Evolutionary conservation across 92 coral and sea anemone species (phyloP).

Genomic region (Parazoanthus darwini): DNA sequence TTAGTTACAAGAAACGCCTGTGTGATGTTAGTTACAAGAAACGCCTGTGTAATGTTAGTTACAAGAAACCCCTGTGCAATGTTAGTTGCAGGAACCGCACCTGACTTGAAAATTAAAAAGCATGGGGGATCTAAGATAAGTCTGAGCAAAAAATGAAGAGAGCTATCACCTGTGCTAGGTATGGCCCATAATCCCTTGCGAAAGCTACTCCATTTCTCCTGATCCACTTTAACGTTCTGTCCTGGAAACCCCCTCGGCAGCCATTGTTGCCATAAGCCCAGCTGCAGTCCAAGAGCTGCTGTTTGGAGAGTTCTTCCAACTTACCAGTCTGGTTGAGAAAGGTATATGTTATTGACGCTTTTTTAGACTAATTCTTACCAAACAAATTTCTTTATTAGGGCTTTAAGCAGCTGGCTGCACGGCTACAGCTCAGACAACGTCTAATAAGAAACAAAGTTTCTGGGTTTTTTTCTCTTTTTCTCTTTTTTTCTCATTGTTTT

Average conservation of each 20-base stretch:
- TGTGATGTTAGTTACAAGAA: neutral
- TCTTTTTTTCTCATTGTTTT: too few relatives aligned
- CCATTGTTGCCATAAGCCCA: constrained; percentile 95
- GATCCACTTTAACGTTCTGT: constrained; percentile 81
- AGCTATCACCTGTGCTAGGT: constrained; percentile 79
- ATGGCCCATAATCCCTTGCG: constrained; percentile 82
- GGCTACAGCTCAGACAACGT: too few relatives aligned
- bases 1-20: neutral
- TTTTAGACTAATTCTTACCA: neutral
- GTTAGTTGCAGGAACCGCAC: neutral
- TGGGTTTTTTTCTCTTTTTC: too few relatives aligned
- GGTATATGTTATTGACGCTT: neutral
- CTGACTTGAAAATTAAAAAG: neutral
- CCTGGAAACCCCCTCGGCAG: constrained; percentile 94
- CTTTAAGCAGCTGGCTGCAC: neutral
- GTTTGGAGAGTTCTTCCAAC: constrained; percentile 81
- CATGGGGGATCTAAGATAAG: neutral
- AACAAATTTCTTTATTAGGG: too few relatives aligned
- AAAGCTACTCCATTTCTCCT: constrained; percentile 84
- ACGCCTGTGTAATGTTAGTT: neutral
- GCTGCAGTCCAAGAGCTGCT: constrained; percentile 88
- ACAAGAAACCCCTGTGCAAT: neutral
- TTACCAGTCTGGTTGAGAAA: constrained; percentile 67
- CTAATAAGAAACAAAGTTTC: too few relatives aligned
- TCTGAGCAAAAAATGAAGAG: neutral